Percentiles rank a stretch among this genome's conserved stretches.
Evolutionary conservation across 2,113 vertebrate genomes (phyloP).

Genomic region (Gymnarchus niloticus): DNA sequence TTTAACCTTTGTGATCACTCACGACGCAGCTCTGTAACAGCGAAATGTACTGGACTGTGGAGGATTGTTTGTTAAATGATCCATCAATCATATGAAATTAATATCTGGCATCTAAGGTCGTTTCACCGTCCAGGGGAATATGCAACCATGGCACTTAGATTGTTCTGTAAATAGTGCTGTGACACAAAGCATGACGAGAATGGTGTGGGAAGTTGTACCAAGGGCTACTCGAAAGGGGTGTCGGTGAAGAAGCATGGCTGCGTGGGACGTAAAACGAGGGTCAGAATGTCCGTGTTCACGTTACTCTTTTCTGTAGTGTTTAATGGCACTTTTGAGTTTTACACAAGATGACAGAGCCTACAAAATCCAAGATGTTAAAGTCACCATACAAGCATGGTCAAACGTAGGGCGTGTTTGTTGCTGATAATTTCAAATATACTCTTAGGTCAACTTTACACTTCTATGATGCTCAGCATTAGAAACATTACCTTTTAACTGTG

Average conservation of each 20-base stretch:
- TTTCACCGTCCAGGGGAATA: not conserved
- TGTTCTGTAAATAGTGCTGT: not conserved
- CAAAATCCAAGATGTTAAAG: not conserved
- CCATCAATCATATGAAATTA: not conserved
- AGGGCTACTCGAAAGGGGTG: not conserved
- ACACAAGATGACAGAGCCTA: not conserved
- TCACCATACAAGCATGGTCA: not conserved
- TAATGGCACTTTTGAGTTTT: not conserved
- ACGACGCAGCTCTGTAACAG: not conserved
- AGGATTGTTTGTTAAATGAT: not conserved
- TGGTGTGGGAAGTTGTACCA: not conserved
- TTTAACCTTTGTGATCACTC: constrained; percentile 6
- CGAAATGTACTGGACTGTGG: not conserved
- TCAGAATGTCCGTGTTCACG: not conserved
- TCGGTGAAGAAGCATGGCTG: not conserved
- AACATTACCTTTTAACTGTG: too few relatives aligned
- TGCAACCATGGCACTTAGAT: not conserved
- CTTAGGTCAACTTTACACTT: too few relatives aligned
- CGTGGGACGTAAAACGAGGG: not conserved
- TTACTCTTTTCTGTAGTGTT: not conserved
- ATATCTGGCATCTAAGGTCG: not conserved
- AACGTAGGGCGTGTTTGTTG: not conserved
- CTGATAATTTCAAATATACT: too few relatives aligned
- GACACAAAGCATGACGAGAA: not conserved
- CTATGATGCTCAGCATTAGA: too few relatives aligned